Conservation (phyloP, 1,140 invertebrate species). For the Papilio dardanus region DNA sequence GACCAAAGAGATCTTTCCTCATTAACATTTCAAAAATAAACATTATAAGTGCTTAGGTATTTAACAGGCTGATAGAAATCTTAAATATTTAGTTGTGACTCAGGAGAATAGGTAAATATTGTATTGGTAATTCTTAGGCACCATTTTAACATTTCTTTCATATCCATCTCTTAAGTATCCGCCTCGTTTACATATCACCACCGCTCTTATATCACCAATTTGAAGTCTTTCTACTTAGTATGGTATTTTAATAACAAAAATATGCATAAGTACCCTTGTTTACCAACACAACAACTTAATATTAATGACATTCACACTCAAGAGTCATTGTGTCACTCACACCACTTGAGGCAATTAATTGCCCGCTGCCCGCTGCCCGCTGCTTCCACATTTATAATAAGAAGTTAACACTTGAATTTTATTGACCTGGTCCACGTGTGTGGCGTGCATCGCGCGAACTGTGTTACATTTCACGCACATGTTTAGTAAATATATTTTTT, state of each 20-base stretch:
- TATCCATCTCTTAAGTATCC: too few species aligned
- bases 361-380: slow-evolving; percentile 9
- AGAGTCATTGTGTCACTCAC: slow-evolving; percentile 31
- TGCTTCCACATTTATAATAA: slow-evolving; percentile 26
- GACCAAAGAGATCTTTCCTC: too few species aligned
- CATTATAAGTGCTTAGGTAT: too few species aligned
- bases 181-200: too few species aligned
- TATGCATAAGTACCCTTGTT: not conserved
- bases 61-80: too few species aligned
- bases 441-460: slow-evolving; percentile 11
- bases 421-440: slow-evolving; percentile 25
- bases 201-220: not conserved
- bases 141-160: too few species aligned
- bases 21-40: not conserved
- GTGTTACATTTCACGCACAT: not conserved
- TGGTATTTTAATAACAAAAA: not conserved
- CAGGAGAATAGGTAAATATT: too few species aligned
- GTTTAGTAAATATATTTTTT: slow-evolving; percentile 15
- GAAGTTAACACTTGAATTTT: slow-evolving; percentile 24
- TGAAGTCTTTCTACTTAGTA: not conserved
- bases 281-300: slow-evolving; percentile 27
- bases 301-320: slow-evolving; percentile 25
- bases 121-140: too few species aligned
- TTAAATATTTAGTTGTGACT: too few species aligned
- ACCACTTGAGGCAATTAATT: slow-evolving; percentile 31